Base-by-base conservation (phyloP, 2,797 vertebrate genomes). In the Psittacula derbiana region DNA sequence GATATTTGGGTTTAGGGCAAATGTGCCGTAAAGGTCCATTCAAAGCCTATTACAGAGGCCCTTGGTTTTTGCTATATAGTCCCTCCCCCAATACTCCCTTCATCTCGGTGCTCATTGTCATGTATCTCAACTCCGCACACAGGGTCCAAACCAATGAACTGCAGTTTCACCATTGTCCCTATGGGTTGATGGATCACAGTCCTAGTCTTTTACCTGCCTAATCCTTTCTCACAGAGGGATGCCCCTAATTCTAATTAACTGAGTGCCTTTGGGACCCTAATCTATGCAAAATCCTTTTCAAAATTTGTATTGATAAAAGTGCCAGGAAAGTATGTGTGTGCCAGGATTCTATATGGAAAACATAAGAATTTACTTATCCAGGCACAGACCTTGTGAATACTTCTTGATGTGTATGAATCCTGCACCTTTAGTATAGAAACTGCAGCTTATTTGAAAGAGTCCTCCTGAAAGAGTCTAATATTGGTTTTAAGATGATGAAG, bases 221-320 rank as follows among this genome's bases (percentile, higher is more conserved):
- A 97, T 97, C 86, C 90, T 80, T 91, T 93, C 96, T 85, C 90
- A 86, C 95, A 95, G 90, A 93, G 94, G 85, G 85, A 95, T 82
- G 73, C 52, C 74, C 67, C 64, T 91, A 94, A 93, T 95, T 96
- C 90, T 88, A 86, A 96, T 96, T 95, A 97, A 86, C 61, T 69
- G 52, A 65, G 43, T 69, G 61, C 64, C 88, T 95, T 87, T 92
- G 61, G 86, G 60, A 93, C 57, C 83, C 88, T 94, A 90, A 92
- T 91, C 94, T 90, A 78, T 80, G 90, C 71, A 91, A 95, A 96
- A 93, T 71, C 71, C 88, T 83, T 69, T 90, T 82, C 53, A 89
- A 91, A 96, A 95, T 31, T 71, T 60, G 46, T 71, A 41, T 58
- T 58, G 71, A 61, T 67, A 30, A 30, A 95, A 90, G 44, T 90